A percentile compares a stretch with the other conserved stretches of the same genome.
Conservation (phyloP, 2,797 vertebrate species). For the Carapus acus region DNA sequence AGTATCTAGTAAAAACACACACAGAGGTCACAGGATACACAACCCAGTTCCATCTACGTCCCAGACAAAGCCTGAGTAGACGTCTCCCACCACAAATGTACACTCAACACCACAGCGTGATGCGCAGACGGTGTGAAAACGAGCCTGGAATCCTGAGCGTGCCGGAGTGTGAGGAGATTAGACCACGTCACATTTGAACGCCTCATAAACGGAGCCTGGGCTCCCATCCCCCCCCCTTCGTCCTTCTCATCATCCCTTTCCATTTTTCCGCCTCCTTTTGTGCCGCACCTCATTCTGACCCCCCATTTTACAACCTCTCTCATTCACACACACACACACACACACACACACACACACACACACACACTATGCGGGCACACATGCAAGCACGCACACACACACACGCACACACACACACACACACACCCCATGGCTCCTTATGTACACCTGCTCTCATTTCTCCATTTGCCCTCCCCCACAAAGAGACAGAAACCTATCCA, state of each 20-base stretch:
- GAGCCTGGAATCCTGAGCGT: slow-evolving; percentile 8
- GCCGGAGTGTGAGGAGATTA: slow-evolving; percentile 33
- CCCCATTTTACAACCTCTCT: fast-evolving
- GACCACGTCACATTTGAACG: slow-evolving; percentile 26
- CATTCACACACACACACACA: slow-evolving; percentile 12
- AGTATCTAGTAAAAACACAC: too few species aligned
- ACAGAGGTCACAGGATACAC: too few species aligned
- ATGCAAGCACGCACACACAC: slow-evolving; percentile 6
- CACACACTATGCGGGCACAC: too few species aligned
- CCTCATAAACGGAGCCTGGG: slow-evolving; percentile 5
- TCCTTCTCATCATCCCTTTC: neutral
- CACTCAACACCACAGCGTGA: too few species aligned
- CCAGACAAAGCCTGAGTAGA: too few species aligned
- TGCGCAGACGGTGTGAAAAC: slow-evolving; percentile 7
- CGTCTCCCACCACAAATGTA: too few species aligned
- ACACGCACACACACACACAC: slow-evolving; percentile 8
- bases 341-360: slow-evolving; percentile 10
- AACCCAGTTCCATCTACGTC: too few species aligned
- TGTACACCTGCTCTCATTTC: slow-evolving; percentile 45
- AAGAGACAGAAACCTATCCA: slow-evolving; percentile 23
- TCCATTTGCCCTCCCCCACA: slow-evolving; percentile 24
- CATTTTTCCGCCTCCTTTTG: slow-evolving; percentile 37
- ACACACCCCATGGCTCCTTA: slow-evolving; percentile 14
- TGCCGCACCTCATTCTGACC: slow-evolving; percentile 21
- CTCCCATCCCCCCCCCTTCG: neutral